Percentiles rank a stretch among this genome's conserved stretches.
phyloP scores from a whole-genome alignment of 2,888 invertebrate species.

The Drosophila mercatorum region DNA sequence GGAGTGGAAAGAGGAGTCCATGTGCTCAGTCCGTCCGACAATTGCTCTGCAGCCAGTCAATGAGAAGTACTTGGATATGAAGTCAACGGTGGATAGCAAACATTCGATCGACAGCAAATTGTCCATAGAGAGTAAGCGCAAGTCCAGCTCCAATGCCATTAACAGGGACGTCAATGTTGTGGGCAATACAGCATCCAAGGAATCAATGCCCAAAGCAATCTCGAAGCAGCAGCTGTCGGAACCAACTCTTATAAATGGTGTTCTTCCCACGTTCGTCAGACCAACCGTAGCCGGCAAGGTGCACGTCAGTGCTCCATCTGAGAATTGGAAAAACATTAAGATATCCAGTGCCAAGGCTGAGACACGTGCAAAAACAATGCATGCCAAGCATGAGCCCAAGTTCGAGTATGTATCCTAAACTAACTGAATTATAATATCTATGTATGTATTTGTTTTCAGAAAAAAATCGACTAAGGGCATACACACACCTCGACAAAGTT shows the following conservation, averaged over 20 bases:
- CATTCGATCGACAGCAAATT: slow-evolving; percentile 3
- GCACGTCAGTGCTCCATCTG: neutral
- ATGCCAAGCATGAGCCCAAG: slow-evolving; percentile 11
- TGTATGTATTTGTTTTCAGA: slow-evolving; percentile 7
- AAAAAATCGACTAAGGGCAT: slow-evolving; percentile 20
- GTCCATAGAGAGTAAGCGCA: slow-evolving; percentile 6
- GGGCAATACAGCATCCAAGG: neutral
- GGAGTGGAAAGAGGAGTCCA: slow-evolving; percentile 19
- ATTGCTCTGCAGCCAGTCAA: neutral
- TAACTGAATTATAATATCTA: neutral
- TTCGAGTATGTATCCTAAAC: slow-evolving; percentile 23
- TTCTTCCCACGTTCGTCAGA: neutral
- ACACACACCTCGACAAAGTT: slow-evolving; percentile 30
- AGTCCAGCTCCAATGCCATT: neutral
- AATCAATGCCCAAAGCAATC: neutral
- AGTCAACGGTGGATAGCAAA: neutral
- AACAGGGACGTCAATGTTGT: slow-evolving; percentile 1
- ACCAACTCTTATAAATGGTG: neutral
- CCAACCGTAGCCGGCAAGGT: slow-evolving; percentile 5
- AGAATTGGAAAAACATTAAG: slow-evolving; percentile 7
- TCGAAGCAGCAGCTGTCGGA: neutral
- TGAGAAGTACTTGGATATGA: neutral
- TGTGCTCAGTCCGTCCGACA: neutral
- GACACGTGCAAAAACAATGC: slow-evolving; percentile 2
- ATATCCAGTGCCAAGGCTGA: slow-evolving; percentile 1